phyloP scores from a whole-genome alignment of 2,113 vertebrate genomes.

The Eonycteris spelaea region DNA sequence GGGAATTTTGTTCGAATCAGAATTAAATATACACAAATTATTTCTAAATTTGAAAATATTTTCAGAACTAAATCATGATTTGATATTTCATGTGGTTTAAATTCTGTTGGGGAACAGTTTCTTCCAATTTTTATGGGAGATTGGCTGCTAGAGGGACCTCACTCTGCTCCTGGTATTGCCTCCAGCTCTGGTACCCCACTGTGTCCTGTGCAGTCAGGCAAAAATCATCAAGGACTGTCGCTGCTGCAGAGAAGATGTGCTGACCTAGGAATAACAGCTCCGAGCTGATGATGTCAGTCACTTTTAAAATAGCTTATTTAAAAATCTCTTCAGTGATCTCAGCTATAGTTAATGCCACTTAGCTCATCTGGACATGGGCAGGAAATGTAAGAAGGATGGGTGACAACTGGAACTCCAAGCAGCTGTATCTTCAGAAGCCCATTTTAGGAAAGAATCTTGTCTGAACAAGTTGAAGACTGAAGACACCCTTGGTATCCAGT shows the following conservation, averaged over 20 bases:
- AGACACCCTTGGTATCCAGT: neutral
- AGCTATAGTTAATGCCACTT: slow-evolving; percentile 43
- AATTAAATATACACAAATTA: neutral
- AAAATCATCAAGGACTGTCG: neutral
- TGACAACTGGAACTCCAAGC: slow-evolving; percentile 48
- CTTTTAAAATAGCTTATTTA: slow-evolving; percentile 67
- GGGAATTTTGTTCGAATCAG: neutral
- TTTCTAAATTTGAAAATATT: neutral
- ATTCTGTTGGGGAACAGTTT: neutral
- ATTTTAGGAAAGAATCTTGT: slow-evolving; percentile 55
- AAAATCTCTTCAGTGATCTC: slow-evolving; percentile 58
- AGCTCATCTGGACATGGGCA: slow-evolving; percentile 18
- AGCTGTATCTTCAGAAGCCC: neutral
- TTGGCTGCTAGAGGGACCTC: neutral
- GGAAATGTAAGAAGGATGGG: slow-evolving; percentile 57
- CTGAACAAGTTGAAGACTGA: slow-evolving; percentile 34
- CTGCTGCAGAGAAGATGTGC: neutral
- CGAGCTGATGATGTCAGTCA: slow-evolving; percentile 50
- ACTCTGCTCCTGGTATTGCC: accelerated
- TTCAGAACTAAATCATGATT: neutral
- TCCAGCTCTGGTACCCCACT: neutral
- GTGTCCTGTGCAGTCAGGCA: neutral
- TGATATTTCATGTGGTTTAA: neutral
- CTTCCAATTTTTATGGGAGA: neutral
- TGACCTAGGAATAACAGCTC: slow-evolving; percentile 39